Evolutionary conservation across 2,797 vertebrate genomes (phyloP).

Genomic region (Cetoscarus ocellatus): DNA sequence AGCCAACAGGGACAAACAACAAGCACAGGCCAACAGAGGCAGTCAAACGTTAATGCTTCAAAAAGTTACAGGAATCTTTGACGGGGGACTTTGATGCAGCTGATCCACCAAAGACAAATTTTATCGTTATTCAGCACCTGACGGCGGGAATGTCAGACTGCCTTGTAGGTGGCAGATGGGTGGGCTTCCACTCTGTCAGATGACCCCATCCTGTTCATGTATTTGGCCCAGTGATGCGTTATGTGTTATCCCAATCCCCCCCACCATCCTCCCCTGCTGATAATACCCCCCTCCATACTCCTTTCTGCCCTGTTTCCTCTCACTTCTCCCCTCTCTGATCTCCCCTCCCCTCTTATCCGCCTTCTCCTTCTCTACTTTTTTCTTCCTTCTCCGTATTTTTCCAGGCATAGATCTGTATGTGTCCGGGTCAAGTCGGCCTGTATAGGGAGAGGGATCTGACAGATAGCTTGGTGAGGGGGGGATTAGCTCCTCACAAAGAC

Average conservation of each 20-base stretch:
- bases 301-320: constrained; percentile 31
- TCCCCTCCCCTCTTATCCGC: constrained; percentile 33
- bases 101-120: constrained; percentile 38
- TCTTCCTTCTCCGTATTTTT: constrained; percentile 13
- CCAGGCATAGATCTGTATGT: constrained; percentile 21
- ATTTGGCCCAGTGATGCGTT: constrained; percentile 41
- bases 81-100: constrained; percentile 41
- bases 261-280: constrained; percentile 31
- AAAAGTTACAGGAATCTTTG: constrained; percentile 34
- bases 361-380: constrained; percentile 3
- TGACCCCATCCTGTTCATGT: constrained; percentile 44
- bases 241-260: constrained; percentile 42
- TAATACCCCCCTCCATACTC: constrained; percentile 33
- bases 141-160: constrained; percentile 39
- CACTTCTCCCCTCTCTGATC: constrained; percentile 47
- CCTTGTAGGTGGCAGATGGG: constrained; percentile 43
- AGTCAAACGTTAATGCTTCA: constrained; percentile 37
- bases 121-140: constrained; percentile 34
- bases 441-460: constrained; percentile 41
- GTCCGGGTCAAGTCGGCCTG: constrained; percentile 34
- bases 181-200: constrained; percentile 34
- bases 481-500: constrained; percentile 35
- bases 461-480: constrained; percentile 26
- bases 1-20: constrained; percentile 13
- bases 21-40: not conserved